Evolutionary conservation across 1,140 invertebrate species (phyloP), one percentile per base, ranked within the genome.

Genomic region (Eurosta solidaginis): DNA sequence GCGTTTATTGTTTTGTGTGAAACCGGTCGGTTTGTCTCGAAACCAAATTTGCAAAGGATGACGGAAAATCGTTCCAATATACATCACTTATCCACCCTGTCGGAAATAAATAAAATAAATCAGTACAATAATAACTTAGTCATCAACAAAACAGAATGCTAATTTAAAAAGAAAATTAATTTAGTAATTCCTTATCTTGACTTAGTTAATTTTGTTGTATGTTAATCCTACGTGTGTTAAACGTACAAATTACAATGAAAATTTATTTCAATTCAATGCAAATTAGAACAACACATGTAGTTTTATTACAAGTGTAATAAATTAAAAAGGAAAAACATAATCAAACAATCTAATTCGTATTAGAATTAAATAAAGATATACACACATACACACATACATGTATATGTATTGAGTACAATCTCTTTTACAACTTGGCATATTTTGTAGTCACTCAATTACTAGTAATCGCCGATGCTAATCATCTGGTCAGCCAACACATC

Each of bases 231-330:
- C 59, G 36, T n/a, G 59, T 20, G 59, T 40, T 68, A 40, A 68
- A 10, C n/a, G n/a, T n/a, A 68, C 59, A 36, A 68, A 40, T 68
- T 68, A 20, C 40, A 40, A n/a, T 36, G 59, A 68, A 68, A 68
- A 68, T 68, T 68, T 68, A 68, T 68, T 36, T 68, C 59, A 68
- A 68, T 68, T 68, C 59, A 68, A 68, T 68, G 59, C 20, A 68
- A 68, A 68, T 68, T n/a, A n/a, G n/a, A n/a, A n/a, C n/a, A n/a
- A n/a, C n/a, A n/a, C n/a, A n/a, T n/a, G n/a, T n/a, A n/a, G n/a
- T 68, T 42, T 33, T 20, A 3, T 40, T 20, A 10, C n/a, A 68
- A 27, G 20, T 68, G 40, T 33, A 68, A 59, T 33, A 4, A 36
- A 25, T 33, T 14, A 14, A 36, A 54, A 54, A 54, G n/a, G 2